Base-by-base conservation (phyloP, 2,797 vertebrate genomes). In the Moxostoma hubbsi region DNA sequence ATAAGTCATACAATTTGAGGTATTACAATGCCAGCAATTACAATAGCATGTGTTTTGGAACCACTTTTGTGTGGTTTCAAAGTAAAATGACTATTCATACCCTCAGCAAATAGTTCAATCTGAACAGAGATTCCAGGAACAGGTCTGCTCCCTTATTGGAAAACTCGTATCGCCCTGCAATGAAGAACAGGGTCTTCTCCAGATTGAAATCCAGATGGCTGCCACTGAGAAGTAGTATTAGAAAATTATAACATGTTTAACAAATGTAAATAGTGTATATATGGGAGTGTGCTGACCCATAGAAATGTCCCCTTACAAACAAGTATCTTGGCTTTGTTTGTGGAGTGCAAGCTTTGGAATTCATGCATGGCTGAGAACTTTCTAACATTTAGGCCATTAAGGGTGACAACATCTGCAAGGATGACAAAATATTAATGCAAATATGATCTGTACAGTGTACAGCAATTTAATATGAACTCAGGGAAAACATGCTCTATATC, bases 351-450 rank as follows among this genome's bases (percentile, higher is more conserved):
- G 91, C 99, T 99, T 93, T 99, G 98, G 89, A 99, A 99, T 85
- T 99, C 98, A 4, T 99, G 97, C 90, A 96, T 94, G 62, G 97
- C 97, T 11, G 98, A 99, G 91, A 99, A 98, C 90, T 98, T 99
- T 92, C 96, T 99, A 83, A 98, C 93, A 55, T 96, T 98, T 83
- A 99, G 91, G 47, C 98, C 98, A 1, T 99, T 99, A 5, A 97
- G 97, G 67, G 97, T 99, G 77, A 98, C 88, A 63, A 98, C 95
- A 89, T 99, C 97, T 98, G 90, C 7, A 54, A 15, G 58, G 36
- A 36, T 36, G 36, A 36, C 4, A 5, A 36, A 36, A 4, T 36
- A 36, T 36, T 36, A 36, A 36, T 36, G 36, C 36, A 36, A 36
- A 36, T 36, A 36, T 36, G 36, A 36, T 36, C 36, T 36, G 36